Conservation (phyloP, 2,113 vertebrate genomes). For the Aythya baeri region DNA sequence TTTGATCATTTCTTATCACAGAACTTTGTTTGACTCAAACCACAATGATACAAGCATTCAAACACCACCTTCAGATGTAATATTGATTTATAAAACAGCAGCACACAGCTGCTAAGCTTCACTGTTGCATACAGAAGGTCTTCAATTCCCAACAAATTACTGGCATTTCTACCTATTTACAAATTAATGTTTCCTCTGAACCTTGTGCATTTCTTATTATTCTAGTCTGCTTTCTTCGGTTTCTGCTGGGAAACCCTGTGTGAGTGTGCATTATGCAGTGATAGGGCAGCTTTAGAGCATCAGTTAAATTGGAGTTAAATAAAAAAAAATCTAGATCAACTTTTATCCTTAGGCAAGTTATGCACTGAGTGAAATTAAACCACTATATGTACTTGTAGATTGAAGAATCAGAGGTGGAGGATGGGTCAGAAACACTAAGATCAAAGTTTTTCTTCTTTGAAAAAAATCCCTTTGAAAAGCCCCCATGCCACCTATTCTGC, state of each 20-base stretch:
- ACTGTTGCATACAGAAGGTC: conserved; percentile 70
- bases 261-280: conserved; percentile 19
- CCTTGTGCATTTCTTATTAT: conserved; percentile 67
- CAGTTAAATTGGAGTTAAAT: conserved; percentile 79
- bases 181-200: conserved; percentile 75
- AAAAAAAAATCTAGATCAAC: conserved; percentile 82
- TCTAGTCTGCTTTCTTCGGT: conserved; percentile 67
- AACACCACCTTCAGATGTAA: conserved; percentile 73
- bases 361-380: conserved; percentile 81
- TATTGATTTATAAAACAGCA: conserved; percentile 78
- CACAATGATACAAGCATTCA: conserved; percentile 71
- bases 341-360: conserved; percentile 85
- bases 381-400: conserved; percentile 77
- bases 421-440: conserved; percentile 81
- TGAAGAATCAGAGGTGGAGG: conserved; percentile 81
- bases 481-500: conserved; percentile 77
- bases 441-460: conserved; percentile 83
- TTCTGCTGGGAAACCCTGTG: conserved; percentile 62
- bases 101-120: conserved; percentile 68
- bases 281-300: conserved; percentile 73
- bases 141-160: conserved; percentile 78
- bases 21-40: conserved; percentile 77
- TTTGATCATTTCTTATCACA: conserved; percentile 77
- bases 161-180: conserved; percentile 75
- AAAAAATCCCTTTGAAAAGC: conserved; percentile 81